A percentile compares a stretch with the other conserved stretches of the same genome.
These are phyloP conservation scores for Drosophila willistoni DNA, from an alignment of 1,140 invertebrate species.

Conservation along the genomic window DNA sequence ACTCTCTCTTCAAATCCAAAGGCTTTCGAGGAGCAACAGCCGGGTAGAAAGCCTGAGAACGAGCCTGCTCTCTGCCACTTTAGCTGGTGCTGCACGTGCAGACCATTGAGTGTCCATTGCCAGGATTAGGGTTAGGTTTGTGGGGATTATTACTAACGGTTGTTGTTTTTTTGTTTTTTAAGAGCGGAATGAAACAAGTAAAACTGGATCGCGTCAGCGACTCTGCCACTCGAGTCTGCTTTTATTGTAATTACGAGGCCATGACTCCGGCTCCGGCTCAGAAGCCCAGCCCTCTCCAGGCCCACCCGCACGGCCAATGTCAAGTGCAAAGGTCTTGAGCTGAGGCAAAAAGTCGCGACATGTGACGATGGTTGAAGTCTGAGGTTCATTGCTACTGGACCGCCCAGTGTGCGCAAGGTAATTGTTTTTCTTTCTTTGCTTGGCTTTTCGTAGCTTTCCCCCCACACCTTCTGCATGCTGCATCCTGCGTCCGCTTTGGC, in stretches of 20 bases:
- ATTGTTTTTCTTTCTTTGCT: constrained; percentile 72
- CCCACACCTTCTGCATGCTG: constrained; percentile 37
- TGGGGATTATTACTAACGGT: constrained; percentile 26
- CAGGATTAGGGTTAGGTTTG: background rate
- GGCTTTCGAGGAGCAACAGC: constrained; percentile 3
- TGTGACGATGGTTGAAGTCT: constrained; percentile 11
- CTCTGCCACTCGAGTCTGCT: constrained; percentile 61
- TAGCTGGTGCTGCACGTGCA: constrained; percentile 53
- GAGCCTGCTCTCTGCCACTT: background rate
- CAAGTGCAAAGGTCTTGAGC: constrained; percentile 68
- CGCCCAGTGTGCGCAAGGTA: constrained; percentile 64
- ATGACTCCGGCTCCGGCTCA: too few relatives aligned
- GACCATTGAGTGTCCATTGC: constrained; percentile 43
- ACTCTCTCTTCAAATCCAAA: background rate
- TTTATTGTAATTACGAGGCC: constrained; percentile 74
- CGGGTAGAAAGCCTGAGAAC: constrained; percentile 1
- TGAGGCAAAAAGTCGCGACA: constrained; percentile 45
- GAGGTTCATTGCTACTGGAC: constrained; percentile 47
- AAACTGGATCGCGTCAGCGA: constrained; percentile 28
- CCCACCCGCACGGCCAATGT: constrained; percentile 61
- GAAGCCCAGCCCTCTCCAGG: constrained; percentile 43
- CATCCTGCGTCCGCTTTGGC: constrained; percentile 54
- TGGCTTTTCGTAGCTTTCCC: constrained; percentile 44
- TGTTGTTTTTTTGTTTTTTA: background rate
- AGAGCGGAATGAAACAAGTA: constrained; percentile 35